phyloP scores from a whole-genome alignment of 2,113 vertebrate species.

The Corythaeola cristata region DNA sequence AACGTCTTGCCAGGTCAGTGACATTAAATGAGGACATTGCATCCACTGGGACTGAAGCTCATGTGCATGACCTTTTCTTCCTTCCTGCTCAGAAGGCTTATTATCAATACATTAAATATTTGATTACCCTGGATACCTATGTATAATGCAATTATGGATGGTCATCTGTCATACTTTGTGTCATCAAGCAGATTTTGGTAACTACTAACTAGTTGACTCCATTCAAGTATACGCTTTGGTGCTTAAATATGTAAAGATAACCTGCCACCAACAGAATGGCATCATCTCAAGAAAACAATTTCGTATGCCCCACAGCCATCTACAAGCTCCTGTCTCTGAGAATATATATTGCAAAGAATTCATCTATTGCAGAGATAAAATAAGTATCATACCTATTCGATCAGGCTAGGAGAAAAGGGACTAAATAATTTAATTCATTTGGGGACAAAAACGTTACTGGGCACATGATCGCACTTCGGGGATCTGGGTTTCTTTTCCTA shows the following conservation, averaged over 20 bases:
- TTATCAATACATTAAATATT: slow-evolving; percentile 47
- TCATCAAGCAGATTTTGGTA: neutral
- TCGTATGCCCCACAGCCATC: neutral
- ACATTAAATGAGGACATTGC: slow-evolving; percentile 24
- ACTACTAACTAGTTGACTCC: neutral
- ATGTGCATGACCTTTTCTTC: slow-evolving; percentile 23
- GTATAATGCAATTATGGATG: neutral
- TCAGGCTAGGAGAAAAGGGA: neutral
- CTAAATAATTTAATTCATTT: neutral
- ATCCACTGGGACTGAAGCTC: neutral
- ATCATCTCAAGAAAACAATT: neutral
- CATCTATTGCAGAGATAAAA: neutral
- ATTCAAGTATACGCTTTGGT: neutral
- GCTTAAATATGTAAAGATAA: neutral
- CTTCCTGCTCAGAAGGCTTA: slow-evolving; percentile 21
- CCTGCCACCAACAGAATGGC: neutral
- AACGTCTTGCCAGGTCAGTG: neutral
- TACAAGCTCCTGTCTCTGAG: neutral
- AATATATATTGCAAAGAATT: neutral
- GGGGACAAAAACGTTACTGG: neutral
- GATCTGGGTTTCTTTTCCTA: neutral
- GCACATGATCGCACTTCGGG: neutral
- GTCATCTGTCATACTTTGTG: neutral
- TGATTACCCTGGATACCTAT: slow-evolving; percentile 41
- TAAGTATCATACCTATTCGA: neutral